Conservation (phyloP, 2,888 invertebrate species). For the Panorpa germanica region DNA sequence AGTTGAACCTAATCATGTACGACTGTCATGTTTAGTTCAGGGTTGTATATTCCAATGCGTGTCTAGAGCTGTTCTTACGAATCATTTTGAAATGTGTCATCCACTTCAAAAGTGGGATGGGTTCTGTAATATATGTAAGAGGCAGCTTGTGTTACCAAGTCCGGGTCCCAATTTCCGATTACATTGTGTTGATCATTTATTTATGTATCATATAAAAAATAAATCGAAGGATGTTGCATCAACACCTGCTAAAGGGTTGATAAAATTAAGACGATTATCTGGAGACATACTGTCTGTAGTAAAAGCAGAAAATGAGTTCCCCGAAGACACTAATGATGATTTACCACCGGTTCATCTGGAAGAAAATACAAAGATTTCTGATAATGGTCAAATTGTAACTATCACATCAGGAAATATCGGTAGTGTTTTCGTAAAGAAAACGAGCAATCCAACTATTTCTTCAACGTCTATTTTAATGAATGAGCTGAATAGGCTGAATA, state of each 20-base stretch:
- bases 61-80: slow-evolving; percentile 18
- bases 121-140: slow-evolving; percentile 29
- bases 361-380: no score
- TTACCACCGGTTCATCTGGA: no score
- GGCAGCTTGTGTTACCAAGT: slow-evolving; percentile 10
- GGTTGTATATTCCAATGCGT: slow-evolving; percentile 20
- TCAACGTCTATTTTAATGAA: no score
- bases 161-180: slow-evolving; percentile 18
- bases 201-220: slow-evolving; percentile 5
- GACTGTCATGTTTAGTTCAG: slow-evolving; percentile 18
- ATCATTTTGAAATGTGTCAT: slow-evolving; percentile 20
- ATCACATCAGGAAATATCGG: no score
- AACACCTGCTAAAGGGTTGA: slow-evolving; percentile 17
- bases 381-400: no score
- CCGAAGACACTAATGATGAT: no score
- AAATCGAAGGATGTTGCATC: neutral
- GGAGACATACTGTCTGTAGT: slow-evolving; percentile 29
- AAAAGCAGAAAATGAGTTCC: slow-evolving; percentile 21
- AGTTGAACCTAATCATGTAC: no score
- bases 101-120: slow-evolving; percentile 32
- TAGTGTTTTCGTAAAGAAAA: no score
- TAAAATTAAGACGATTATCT: slow-evolving; percentile 25
- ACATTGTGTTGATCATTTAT: slow-evolving; percentile 15
- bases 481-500: no score
- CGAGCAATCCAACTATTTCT: no score